Base-by-base conservation (phyloP, 2,797 vertebrate genomes). In the Poeciliopsis presidionis region DNA sequence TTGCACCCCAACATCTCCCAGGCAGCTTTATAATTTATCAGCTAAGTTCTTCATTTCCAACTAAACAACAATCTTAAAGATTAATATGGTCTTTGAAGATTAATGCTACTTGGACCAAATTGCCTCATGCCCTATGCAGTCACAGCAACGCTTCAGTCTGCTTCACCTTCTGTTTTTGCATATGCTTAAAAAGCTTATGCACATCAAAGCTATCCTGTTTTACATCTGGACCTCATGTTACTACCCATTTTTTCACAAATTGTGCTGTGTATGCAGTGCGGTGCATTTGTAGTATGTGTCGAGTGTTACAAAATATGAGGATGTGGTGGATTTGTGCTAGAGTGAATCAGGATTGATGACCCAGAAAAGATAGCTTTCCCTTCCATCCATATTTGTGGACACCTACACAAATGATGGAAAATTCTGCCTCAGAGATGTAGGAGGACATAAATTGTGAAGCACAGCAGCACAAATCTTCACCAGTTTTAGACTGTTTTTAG, bases 191-290 rank as follows among this genome's bases (percentile, higher is more conserved):
- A 22, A 7, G 25, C 39, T 74, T 14, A 41, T 14, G 22, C 30
- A 57, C 72, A 49, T 55, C 47, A 59, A 57, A 43, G 39, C 39
- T 75, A 16, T 45, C 41, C 22, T 74, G 22, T 41, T 73, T 73
- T 28, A 45, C 53, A 74, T 74, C 53, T n/a, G 73, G n/a, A 43
- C 73, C 33, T 41, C 39, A 45, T 74, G 73, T 59, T 74, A 28
- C 73, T 20, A 59, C 59, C 39, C n/a, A 74, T 59, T 45, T 14
- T 51, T 20, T 43, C 39, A 59, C 39, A 43, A 22, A 59, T 5
- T 45, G 8, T 41, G 41, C n/a, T 59, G 13, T 59, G 53, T 41
- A 30, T 22, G 12, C 39, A 5, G 25, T 43, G 36, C n/a, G 59
- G 51, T 28, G 4, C 5, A 30, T 41, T 46, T 33, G 5, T 11